Base-by-base conservation (phyloP, 2,888 invertebrate species). In the Pterostichus madidus region DNA sequence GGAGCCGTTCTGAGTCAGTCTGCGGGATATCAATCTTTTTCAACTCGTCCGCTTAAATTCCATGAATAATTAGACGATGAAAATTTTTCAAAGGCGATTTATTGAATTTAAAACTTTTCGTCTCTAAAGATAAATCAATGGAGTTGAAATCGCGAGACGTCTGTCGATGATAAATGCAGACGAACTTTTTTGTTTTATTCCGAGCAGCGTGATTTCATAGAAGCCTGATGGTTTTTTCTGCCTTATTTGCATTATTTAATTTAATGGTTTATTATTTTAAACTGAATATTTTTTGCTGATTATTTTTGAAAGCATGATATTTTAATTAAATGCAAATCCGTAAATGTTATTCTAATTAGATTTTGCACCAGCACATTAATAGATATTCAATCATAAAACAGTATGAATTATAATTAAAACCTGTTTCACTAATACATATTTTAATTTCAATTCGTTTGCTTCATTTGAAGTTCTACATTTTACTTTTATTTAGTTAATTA, bases 51-150 rank as follows among this genome's bases (percentile, higher is more conserved):
- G 46, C 80, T 52, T 71, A 73, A 80, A 71, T 80, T 80, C 80
- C 46, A 61, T 59, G 82, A 76, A 82, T 82, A 82, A 82, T 82
- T 82, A 82, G 76, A 59, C 75, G 75, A 81, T 53, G 73, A 80
- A 75, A 59, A 59, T 75, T 75, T 81, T 81, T 75, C 81, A 75
- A 75, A 73, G 32, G 46, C 76, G 64, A 76, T 82, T 82, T 75
- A 82, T 75, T 76, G 75, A 76, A 82, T 82, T 82, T 82, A 73
- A 82, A 82, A 82, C 75, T 82, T 81, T 81, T 75, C 56, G 75
- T 56, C 73, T 79, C 24, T 24, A 24, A 39, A 59, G 32, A 82
- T 82, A 82, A 82, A 82, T 82, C 82, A 75, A 82, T 75, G 75
- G 49, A 76, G 46, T 82, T 46, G 52, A 75, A 75, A 75, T 75